Conservation (phyloP, 1,140 invertebrate genomes). For the Temnothorax curvispinosus region DNA sequence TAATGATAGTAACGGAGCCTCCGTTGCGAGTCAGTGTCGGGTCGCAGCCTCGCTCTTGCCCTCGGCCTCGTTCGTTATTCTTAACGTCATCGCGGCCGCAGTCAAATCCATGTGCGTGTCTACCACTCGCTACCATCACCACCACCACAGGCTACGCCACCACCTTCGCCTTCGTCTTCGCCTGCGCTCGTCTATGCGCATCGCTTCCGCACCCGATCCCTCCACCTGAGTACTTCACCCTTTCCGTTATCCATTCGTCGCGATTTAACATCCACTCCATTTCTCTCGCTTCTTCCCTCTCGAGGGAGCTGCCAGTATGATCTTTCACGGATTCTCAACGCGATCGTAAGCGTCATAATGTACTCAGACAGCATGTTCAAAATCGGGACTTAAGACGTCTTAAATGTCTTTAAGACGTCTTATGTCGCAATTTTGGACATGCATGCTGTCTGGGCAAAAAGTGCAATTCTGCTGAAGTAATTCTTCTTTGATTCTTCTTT, state of each 20-base stretch:
- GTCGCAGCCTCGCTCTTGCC: constrained; percentile 70
- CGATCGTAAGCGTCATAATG: not conserved
- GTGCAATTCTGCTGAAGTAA: not conserved
- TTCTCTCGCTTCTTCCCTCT: not conserved
- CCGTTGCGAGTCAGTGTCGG: constrained; percentile 48
- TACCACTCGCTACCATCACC: not conserved
- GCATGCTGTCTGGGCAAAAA: not conserved
- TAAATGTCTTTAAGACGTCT: no score
- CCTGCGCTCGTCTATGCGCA: not conserved
- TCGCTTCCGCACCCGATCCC: not conserved
- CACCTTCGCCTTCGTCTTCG: not conserved
- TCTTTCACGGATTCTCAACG: not conserved
- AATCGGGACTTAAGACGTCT: no score
- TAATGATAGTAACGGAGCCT: constrained; percentile 58
- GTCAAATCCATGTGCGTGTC: constrained; percentile 68
- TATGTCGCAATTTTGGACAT: no score
- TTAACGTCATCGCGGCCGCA: constrained; percentile 62
- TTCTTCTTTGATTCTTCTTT: not conserved
- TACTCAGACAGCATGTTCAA: no score
- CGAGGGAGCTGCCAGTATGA: not conserved
- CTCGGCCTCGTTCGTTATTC: constrained; percentile 73
- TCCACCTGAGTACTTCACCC: constrained; percentile 12
- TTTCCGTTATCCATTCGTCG: constrained; percentile 4
- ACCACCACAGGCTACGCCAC: not conserved
- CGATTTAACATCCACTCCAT: not conserved